Evolutionary conservation across 2,888 invertebrate genomes (phyloP).

Genomic region (Agriotes lineatus): DNA sequence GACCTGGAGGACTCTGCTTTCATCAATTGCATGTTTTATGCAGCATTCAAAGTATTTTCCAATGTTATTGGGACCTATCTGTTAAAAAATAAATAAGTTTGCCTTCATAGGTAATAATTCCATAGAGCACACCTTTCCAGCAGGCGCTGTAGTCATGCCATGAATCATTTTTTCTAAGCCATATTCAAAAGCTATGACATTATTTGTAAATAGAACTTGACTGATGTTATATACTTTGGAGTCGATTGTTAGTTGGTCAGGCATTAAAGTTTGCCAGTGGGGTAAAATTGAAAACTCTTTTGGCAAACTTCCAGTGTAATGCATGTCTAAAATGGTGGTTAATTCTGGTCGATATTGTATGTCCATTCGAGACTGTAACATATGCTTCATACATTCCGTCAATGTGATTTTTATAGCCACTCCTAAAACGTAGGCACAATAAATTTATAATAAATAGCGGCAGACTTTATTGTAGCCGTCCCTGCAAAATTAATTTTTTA

Average conservation of each 20-base stretch:
- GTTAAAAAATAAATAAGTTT: not conserved
- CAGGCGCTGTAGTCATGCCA: conserved; percentile 20
- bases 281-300: conserved; percentile 28
- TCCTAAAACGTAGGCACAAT: too few species aligned
- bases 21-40: conserved; percentile 20
- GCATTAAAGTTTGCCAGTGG: conserved; percentile 22
- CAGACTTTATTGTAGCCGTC: too few species aligned
- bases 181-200: conserved; percentile 22
- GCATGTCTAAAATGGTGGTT: not conserved
- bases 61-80: conserved; percentile 22
- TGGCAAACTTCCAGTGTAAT: conserved; percentile 13
- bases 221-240: conserved; percentile 6
- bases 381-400: conserved; percentile 29
- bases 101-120: not conserved
- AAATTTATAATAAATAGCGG: too few species aligned
- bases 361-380: conserved; percentile 17
- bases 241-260: conserved; percentile 12
- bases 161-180: conserved; percentile 20
- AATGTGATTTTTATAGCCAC: conserved; percentile 34
- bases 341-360: conserved; percentile 24
- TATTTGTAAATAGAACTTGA: conserved; percentile 13
- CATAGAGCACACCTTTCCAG: conserved; percentile 37
- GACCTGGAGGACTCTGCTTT: conserved; percentile 8
- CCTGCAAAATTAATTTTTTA: too few species aligned
- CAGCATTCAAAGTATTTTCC: not conserved